phyloP scores from a whole-genome alignment of 2,113 vertebrate genomes.

The Gymnocephalus cernua region DNA sequence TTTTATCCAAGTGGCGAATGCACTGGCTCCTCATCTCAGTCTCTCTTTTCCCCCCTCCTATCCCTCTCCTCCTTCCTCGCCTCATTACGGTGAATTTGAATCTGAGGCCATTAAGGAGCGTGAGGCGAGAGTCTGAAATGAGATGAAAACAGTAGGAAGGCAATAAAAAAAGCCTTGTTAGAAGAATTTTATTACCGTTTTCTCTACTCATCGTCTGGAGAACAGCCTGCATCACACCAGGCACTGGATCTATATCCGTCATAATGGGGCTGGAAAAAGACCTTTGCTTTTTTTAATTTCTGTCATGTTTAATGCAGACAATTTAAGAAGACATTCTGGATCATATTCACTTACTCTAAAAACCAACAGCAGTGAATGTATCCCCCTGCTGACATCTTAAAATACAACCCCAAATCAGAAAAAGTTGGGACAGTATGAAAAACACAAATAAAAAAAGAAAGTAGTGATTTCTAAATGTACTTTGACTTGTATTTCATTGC shows the following conservation, averaged over 20 bases:
- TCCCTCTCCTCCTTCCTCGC: slow-evolving; percentile 13
- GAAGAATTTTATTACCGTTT: slow-evolving; percentile 75
- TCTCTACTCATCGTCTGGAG: slow-evolving; percentile 45
- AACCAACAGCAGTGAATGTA: slow-evolving; percentile 41
- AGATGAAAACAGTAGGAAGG: slow-evolving; percentile 75
- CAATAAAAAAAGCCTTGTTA: slow-evolving; percentile 76
- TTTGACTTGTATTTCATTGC: too few species aligned
- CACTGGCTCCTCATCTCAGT: not conserved
- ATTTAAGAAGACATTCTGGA: slow-evolving; percentile 44
- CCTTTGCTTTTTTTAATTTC: slow-evolving; percentile 45
- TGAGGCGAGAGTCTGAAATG: slow-evolving; percentile 59
- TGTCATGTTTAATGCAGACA: slow-evolving; percentile 48
- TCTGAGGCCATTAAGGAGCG: slow-evolving; percentile 61
- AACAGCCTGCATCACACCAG: slow-evolving; percentile 66
- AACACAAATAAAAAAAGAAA: too few species aligned
- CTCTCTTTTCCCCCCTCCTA: not conserved
- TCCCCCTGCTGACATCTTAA: slow-evolving; percentile 25
- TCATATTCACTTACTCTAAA: slow-evolving; percentile 40
- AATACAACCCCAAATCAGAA: too few species aligned
- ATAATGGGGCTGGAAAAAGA: slow-evolving; percentile 27
- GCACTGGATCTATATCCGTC: slow-evolving; percentile 47
- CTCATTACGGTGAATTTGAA: slow-evolving; percentile 70
- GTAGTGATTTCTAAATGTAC: too few species aligned
- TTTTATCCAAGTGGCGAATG: slow-evolving; percentile 22
- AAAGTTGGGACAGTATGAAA: too few species aligned